Percentiles rank a stretch among this genome's conserved stretches.
phyloP scores from a whole-genome alignment of 2,797 vertebrate species.

The Catamblyrhynchus diadema region DNA sequence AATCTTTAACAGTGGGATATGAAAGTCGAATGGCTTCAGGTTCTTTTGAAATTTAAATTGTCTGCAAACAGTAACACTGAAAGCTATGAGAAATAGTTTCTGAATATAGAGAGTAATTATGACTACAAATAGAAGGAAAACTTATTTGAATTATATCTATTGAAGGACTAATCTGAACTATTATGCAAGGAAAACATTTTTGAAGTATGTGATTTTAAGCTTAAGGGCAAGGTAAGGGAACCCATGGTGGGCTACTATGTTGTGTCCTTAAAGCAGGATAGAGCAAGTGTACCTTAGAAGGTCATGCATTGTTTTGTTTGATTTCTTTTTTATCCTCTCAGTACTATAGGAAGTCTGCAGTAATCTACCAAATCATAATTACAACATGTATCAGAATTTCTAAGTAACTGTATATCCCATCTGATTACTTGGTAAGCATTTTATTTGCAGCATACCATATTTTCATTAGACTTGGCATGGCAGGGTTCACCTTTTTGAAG shows the following conservation, averaged over 20 bases:
- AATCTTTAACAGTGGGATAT: not conserved
- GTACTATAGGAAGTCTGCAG: not conserved
- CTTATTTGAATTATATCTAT: not conserved
- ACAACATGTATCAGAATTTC: not conserved
- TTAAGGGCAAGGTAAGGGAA: not conserved
- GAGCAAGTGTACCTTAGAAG: not conserved
- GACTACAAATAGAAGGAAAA: not conserved
- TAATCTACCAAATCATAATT: not conserved
- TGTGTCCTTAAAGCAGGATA: not conserved
- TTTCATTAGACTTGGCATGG: not conserved
- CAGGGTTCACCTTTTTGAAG: not conserved
- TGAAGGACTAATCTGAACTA: not conserved
- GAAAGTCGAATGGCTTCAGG: not conserved
- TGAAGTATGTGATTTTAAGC: not conserved
- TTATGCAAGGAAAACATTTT: not conserved
- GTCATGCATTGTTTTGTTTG: not conserved
- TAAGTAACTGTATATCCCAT: not conserved
- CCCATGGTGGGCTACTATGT: accelerated
- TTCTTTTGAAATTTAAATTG: not conserved
- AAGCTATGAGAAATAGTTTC: not conserved
- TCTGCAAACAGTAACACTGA: not conserved
- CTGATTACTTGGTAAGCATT: not conserved
- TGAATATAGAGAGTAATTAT: not conserved
- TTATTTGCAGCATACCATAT: not conserved
- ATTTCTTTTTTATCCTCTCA: not conserved